Evolutionary conservation across 2,113 vertebrate genomes (phyloP), one percentile per base, ranked within the genome.

Genomic region (Apaloderma vittatum): DNA sequence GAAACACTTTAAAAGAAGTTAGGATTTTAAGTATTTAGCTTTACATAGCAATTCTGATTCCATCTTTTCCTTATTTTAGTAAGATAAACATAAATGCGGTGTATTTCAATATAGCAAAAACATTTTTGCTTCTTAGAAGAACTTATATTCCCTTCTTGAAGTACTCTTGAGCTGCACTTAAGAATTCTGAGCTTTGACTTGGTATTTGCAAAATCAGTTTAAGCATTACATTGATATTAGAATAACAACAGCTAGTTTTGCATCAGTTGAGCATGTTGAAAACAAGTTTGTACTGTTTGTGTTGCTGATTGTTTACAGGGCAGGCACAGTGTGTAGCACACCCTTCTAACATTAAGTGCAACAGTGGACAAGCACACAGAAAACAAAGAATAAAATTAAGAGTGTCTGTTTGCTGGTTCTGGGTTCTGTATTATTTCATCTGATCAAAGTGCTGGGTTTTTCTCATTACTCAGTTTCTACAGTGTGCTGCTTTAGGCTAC

Each of bases 271-370:
- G 8, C 17, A 6, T 30, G 22, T 59, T 82, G 9, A 16, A 58
- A 30, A 22, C 16, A 59, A 58, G 22, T 19, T 30, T 46, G 32
- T 26, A 20, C 1, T 55, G 32, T 63, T 78, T 30, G 12, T 61
- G 20, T 15, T 82, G 21, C 3, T 54, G 15, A 45, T 30, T 54
- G 51, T 58, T 74, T 19, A 34, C 52, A 49, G 37, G 8, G 10
- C 20, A 8, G 6, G 9, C 15, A 11, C 3, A 15, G 2, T 30
- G 1, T 36, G 4, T 58, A 52, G 8, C 30, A 13, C 57, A 26
- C 2, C 3, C 2, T 19, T 49, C 8, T 46, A 15, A 48, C 62
- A 71, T 9, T 4, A 48, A 40, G 7, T 49, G 30, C 11, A 67
- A 20, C 29, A 43, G 40, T 55, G 59, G 76, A 21, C 11, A 67